These are phyloP conservation scores for Paradisaea rubra DNA, from an alignment of 2,113 vertebrate genomes.

Conservation along the genomic window DNA sequence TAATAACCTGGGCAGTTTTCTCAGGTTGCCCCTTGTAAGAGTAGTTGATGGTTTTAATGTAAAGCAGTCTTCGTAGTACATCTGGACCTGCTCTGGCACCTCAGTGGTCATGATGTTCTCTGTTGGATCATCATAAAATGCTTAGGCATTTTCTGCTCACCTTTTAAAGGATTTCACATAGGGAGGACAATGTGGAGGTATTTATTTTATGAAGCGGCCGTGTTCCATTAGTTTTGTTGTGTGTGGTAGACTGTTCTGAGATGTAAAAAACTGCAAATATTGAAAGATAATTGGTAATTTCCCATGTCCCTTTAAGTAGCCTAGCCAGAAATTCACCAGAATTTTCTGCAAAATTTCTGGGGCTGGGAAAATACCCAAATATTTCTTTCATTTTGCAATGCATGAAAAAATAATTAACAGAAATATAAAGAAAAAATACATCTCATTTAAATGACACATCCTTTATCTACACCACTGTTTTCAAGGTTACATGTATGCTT, in stretches of 20 bases:
- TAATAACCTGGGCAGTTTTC: not conserved
- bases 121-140: not conserved
- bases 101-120: not conserved
- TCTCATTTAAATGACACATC: not conserved
- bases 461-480: not conserved
- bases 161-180: not conserved
- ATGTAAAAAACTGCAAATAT: not conserved
- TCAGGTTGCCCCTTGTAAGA: not conserved
- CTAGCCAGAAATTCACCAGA: not conserved
- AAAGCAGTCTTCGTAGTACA: not conserved
- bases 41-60: not conserved
- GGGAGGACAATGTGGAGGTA: not conserved
- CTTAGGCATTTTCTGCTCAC: not conserved
- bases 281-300: not conserved
- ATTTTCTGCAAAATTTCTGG: not conserved
- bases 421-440: not conserved
- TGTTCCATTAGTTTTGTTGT: not conserved
- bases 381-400: not conserved
- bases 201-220: not conserved
- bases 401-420: not conserved
- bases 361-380: not conserved
- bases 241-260: not conserved
- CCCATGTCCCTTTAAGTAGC: not conserved
- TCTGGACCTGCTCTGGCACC: not conserved
- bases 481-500: not conserved